phyloP scores from a whole-genome alignment of 2,888 invertebrate species.

The Hirudinaria manillensis region DNA sequence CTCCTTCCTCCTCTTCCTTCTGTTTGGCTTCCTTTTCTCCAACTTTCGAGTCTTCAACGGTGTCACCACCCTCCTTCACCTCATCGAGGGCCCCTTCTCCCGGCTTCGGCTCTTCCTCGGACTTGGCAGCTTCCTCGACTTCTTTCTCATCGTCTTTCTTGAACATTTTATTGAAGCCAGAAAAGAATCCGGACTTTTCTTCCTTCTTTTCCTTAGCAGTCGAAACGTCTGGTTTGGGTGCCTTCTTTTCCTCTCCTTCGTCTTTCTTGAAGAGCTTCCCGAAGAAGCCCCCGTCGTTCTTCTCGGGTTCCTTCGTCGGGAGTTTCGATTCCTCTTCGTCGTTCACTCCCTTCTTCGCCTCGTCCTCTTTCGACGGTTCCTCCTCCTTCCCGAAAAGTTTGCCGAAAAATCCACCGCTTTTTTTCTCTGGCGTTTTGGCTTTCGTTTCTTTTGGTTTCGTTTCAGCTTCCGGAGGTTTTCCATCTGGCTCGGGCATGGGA shows the following conservation, averaged over 20 bases:
- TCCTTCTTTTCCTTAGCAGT: neutral
- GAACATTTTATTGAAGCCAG: constrained; percentile 7
- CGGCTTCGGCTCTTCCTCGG: neutral
- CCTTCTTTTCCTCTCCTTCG: neutral
- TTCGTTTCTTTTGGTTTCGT: neutral
- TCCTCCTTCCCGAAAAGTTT: constrained; percentile 13
- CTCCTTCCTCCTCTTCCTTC: neutral
- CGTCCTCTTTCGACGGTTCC: neutral
- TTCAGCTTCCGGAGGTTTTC: neutral
- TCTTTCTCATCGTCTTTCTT: constrained; percentile 21
- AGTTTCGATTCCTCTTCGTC: constrained; percentile 1
- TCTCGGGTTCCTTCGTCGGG: neutral
- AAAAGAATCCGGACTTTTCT: constrained; percentile 22
- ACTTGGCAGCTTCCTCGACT: neutral
- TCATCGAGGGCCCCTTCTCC: neutral
- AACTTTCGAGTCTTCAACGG: neutral
- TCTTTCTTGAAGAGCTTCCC: constrained; percentile 7
- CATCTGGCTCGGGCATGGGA: neutral
- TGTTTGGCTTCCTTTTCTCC: neutral
- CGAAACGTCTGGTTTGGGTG: neutral
- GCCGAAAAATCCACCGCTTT: neutral
- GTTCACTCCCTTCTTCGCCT: neutral
- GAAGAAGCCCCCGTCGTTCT: neutral
- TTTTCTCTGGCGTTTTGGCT: neutral
- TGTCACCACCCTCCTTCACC: constrained; percentile 2